Conservation (phyloP, 2,888 invertebrate genomes). For the Cryptophagus acutangulus region DNA sequence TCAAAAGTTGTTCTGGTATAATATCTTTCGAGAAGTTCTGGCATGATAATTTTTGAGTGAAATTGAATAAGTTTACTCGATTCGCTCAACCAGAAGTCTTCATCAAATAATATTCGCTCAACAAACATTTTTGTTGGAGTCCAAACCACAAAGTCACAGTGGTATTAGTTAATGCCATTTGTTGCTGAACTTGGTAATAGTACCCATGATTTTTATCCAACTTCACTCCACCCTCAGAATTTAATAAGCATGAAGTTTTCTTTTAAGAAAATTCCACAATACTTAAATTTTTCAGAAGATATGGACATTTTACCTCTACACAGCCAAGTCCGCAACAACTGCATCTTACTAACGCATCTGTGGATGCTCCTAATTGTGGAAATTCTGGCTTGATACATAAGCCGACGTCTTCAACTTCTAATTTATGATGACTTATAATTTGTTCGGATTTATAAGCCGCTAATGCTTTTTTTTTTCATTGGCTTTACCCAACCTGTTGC, state of each 20-base stretch:
- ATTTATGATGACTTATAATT: too few relatives aligned
- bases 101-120: neutral
- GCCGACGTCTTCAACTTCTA: too few relatives aligned
- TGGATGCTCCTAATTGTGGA: too few relatives aligned
- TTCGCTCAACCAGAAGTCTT: neutral
- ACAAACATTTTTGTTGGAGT: neutral
- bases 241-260: conserved; percentile 10
- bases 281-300: conserved; percentile 2
- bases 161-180: conserved; percentile 4
- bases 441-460: too few relatives aligned
- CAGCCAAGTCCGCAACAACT: conserved; percentile 10
- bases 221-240: conserved; percentile 3
- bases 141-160: neutral
- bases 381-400: too few relatives aligned
- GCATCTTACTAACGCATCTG: too few relatives aligned
- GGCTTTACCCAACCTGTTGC: too few relatives aligned
- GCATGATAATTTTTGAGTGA: neutral
- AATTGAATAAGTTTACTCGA: neutral
- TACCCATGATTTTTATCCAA: conserved; percentile 13
- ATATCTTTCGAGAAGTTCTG: neutral
- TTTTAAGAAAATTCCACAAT: conserved; percentile 5
- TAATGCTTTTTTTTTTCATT: too few relatives aligned
- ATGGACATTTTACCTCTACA: conserved; percentile 21
- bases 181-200: conserved; percentile 21
- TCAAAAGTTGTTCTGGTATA: neutral